phyloP scores from a whole-genome alignment of 2,113 vertebrate species.

The Anguilla rostrata region DNA sequence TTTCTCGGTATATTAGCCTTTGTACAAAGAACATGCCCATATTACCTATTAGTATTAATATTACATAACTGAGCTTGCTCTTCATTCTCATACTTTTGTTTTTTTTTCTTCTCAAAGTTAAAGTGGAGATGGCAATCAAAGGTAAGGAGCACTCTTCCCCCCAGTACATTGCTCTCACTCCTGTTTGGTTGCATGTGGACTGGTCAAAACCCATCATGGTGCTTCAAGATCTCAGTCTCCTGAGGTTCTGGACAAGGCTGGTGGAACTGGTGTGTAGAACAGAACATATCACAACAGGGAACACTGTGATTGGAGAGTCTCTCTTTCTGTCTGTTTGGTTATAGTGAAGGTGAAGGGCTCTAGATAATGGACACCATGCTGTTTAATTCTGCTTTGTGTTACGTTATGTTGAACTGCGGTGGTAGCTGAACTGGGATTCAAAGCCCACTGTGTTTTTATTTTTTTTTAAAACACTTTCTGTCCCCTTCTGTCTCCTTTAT shows the following conservation, averaged over 20 bases:
- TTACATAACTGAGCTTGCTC: neutral
- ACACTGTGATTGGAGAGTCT: neutral
- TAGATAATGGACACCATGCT: neutral
- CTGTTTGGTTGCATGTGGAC: neutral
- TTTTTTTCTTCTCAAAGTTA: conserved; percentile 70
- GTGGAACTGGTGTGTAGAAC: neutral
- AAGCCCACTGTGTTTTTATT: neutral
- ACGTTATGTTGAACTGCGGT: neutral
- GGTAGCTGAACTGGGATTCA: neutral
- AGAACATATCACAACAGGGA: neutral
- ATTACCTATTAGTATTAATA: too few species aligned
- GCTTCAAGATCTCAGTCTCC: neutral
- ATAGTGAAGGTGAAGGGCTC: too few species aligned
- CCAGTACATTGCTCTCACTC: too few species aligned
- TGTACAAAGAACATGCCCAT: too few species aligned
- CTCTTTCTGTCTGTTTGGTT: neutral
- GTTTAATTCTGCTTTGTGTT: too few species aligned
- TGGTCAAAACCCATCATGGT: conserved; percentile 11
- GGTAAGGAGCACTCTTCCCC: conserved; percentile 61
- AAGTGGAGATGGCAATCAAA: conserved; percentile 82
- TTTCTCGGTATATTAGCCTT: too few species aligned
- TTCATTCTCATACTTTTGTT: conserved; percentile 34
- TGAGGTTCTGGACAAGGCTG: neutral
- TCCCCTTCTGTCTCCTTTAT: too few species aligned
- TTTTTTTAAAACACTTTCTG: neutral